A percentile compares a stretch with the other conserved stretches of the same genome.
These are phyloP conservation scores for Raillietiella orientalis DNA, from an alignment of 2,888 invertebrate species.

Conservation along the genomic window DNA sequence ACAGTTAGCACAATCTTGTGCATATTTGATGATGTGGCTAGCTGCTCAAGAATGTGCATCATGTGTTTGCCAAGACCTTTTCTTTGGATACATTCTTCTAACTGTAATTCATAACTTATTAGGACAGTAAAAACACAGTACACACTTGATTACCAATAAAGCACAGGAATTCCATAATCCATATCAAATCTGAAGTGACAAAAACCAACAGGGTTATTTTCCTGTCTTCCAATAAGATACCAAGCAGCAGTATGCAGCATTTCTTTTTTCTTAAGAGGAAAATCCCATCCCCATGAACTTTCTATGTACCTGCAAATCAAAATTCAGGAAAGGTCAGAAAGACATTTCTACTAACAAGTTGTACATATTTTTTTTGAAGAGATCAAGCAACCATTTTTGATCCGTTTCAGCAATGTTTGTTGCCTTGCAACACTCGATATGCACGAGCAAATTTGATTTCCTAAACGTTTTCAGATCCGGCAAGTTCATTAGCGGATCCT, in stretches of 20 bases:
- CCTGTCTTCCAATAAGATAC: slow-evolving; percentile 28
- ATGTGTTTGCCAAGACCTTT: slow-evolving; percentile 54
- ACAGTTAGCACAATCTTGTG: slow-evolving; percentile 48
- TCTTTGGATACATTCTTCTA: slow-evolving; percentile 29
- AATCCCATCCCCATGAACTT: slow-evolving; percentile 40
- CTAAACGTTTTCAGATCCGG: slow-evolving; percentile 24
- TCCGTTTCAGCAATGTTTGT: slow-evolving; percentile 21
- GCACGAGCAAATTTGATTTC: slow-evolving; percentile 22
- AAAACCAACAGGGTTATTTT: slow-evolving; percentile 26
- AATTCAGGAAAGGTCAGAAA: slow-evolving; percentile 2
- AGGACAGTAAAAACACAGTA: too few relatives aligned
- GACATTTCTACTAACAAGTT: slow-evolving; percentile 20
- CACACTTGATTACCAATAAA: slow-evolving; percentile 30
- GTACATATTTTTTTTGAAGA: slow-evolving; percentile 48
- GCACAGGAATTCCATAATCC: slow-evolving; percentile 36
- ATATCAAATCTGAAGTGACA: slow-evolving; percentile 54
- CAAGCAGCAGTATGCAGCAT: slow-evolving; percentile 35
- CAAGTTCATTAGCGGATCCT: slow-evolving; percentile 24
- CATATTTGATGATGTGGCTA: slow-evolving; percentile 39
- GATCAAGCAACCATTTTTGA: slow-evolving; percentile 31
- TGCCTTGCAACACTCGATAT: slow-evolving; percentile 23
- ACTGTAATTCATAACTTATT: slow-evolving; percentile 54
- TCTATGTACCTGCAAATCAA: slow-evolving; percentile 17
- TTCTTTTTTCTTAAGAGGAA: slow-evolving; percentile 32
- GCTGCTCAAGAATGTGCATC: slow-evolving; percentile 36